A percentile compares a stretch with the other conserved stretches of the same genome.
Evolutionary conservation across 2,888 invertebrate genomes (phyloP).

Genomic region (Drosophila tanythrix): DNA sequence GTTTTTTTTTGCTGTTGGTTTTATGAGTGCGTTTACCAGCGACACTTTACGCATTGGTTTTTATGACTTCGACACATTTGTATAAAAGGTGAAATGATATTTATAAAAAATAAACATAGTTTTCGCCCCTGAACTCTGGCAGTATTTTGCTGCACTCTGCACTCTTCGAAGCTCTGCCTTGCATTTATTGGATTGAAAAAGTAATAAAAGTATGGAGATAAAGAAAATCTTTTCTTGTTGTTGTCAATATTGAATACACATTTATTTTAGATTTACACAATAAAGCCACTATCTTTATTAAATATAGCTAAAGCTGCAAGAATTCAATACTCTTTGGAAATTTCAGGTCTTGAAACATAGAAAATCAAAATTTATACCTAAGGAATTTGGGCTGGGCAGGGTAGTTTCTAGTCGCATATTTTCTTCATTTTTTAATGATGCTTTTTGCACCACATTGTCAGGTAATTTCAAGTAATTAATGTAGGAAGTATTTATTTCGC

Average conservation of each 20-base stretch:
- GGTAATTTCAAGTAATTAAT: constrained; percentile 6
- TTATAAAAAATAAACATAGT: not conserved
- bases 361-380: not conserved
- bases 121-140: constrained; percentile 6
- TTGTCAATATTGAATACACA: not conserved
- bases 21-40: constrained; percentile 48
- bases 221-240: not conserved
- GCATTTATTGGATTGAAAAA: not conserved
- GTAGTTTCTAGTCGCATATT: not conserved
- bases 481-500: constrained; percentile 7
- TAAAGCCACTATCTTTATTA: not conserved
- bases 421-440: not conserved
- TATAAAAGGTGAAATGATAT: constrained; percentile 16
- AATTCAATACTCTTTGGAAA: not conserved
- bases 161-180: not conserved
- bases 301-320: not conserved
- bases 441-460: constrained; percentile 39
- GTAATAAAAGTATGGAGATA: not conserved
- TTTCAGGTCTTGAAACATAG: too few species aligned
- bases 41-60: constrained; percentile 30
- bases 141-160: not conserved
- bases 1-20: constrained; percentile 32
- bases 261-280: not conserved
- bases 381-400: not conserved
- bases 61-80: constrained; percentile 26